These are phyloP conservation scores for Fringilla coelebs DNA, from an alignment of 2,797 vertebrate species.

Conservation along the genomic window DNA sequence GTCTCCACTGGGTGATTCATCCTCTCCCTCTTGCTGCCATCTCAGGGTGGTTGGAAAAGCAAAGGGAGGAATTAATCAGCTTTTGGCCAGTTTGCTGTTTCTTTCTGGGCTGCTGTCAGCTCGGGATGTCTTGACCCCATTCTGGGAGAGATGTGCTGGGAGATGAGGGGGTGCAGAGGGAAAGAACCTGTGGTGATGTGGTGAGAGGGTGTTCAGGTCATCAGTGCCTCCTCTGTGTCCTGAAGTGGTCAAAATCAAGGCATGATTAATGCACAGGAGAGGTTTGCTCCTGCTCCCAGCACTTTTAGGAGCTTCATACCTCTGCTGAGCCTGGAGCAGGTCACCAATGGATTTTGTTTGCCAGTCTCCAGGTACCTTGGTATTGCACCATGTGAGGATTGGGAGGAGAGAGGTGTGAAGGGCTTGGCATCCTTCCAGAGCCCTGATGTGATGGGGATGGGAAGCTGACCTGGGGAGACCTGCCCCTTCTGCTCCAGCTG, in stretches of 20 bases:
- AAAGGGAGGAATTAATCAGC: neutral
- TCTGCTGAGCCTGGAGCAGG: neutral
- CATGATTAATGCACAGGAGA: neutral
- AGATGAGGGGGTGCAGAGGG: neutral
- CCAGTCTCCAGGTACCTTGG: neutral
- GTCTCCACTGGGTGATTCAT: neutral
- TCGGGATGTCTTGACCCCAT: neutral
- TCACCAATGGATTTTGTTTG: neutral
- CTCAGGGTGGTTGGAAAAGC: neutral
- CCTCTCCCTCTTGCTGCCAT: neutral
- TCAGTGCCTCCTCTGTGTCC: neutral
- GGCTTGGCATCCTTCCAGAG: neutral
- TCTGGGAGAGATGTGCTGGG: neutral
- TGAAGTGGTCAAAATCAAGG: neutral
- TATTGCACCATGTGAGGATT: rapidly evolving
- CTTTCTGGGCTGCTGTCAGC: neutral
- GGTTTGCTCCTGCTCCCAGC: neutral
- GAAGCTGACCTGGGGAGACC: rapidly evolving
- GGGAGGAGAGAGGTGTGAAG: neutral
- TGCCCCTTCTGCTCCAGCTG: neutral
- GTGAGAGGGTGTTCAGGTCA: neutral
- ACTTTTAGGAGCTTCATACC: neutral
- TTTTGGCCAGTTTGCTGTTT: neutral
- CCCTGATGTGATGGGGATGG: rapidly evolving
- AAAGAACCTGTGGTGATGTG: neutral